Conservation (phyloP, 2,888 invertebrate genomes). For the Adineta ricciae region DNA sequence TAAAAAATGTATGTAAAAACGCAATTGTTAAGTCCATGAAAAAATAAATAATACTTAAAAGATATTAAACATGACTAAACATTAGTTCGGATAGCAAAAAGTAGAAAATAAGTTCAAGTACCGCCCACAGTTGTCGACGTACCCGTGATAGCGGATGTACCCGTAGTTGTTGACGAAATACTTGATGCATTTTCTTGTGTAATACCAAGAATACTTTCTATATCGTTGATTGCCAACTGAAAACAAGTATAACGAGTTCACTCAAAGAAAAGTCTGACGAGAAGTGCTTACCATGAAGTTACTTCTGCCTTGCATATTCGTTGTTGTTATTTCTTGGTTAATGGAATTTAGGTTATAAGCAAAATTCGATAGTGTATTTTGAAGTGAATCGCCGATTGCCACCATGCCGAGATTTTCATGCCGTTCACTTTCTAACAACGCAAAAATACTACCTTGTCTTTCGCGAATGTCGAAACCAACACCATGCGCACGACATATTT, state of each 20-base stretch:
- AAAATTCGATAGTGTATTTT: conserved; percentile 46
- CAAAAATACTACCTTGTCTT: conserved; percentile 49
- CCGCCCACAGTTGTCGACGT: too few species aligned
- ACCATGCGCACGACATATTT: conserved; percentile 51
- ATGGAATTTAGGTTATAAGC: conserved; percentile 47
- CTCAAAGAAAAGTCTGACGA: conserved; percentile 18
- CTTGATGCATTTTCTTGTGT: background rate
- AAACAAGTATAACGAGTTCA: background rate
- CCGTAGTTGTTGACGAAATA: background rate
- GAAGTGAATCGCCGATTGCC: conserved; percentile 45
- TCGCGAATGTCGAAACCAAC: conserved; percentile 50
- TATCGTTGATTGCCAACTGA: background rate
- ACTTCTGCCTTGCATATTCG: conserved; percentile 49
- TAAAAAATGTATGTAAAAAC: too few species aligned
- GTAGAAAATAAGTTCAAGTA: too few species aligned
- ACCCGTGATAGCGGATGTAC: too few species aligned
- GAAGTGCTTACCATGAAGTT: conserved; percentile 44
- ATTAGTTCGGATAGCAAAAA: too few species aligned
- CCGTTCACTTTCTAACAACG: conserved; percentile 47
- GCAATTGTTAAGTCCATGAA: too few species aligned
- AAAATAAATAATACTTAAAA: too few species aligned
- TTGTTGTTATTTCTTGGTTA: conserved; percentile 49
- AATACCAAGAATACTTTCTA: background rate
- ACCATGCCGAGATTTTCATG: conserved; percentile 48
- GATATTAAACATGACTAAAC: too few species aligned